Conservation (phyloP, 2,113 vertebrate genomes). For the Larimichthys crocea region DNA sequence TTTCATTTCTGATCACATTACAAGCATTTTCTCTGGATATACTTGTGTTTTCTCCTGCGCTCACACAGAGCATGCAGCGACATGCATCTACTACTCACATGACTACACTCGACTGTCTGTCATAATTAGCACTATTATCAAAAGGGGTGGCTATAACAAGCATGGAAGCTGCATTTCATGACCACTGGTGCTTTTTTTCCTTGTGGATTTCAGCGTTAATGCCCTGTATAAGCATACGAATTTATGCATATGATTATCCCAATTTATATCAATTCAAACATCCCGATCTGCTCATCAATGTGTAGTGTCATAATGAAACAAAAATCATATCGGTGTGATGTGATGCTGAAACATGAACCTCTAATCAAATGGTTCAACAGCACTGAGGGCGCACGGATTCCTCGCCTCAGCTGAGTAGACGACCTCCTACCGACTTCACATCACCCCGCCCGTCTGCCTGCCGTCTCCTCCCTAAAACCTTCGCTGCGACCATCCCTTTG, state of each 20-base stretch:
- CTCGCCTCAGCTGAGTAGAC: slow-evolving; percentile 66
- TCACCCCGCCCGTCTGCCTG: slow-evolving; percentile 81
- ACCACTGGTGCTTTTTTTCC: neutral
- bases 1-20: neutral
- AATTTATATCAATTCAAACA: neutral
- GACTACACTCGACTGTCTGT: slow-evolving; percentile 13
- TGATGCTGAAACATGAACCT: slow-evolving; percentile 22
- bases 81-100: neutral
- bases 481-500: slow-evolving; percentile 61
- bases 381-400: slow-evolving; percentile 61
- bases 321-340: slow-evolving; percentile 5
- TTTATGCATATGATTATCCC: neutral
- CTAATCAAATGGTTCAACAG: slow-evolving; percentile 52
- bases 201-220: neutral
- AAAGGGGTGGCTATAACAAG: neutral
- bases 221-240: neutral
- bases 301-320: slow-evolving; percentile 20
- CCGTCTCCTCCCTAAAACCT: slow-evolving; percentile 77
- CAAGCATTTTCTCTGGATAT: neutral
- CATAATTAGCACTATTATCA: neutral
- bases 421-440: slow-evolving; percentile 77
- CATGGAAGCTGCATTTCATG: neutral
- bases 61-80: slow-evolving; percentile 3
- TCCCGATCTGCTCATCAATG: neutral
- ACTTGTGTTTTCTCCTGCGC: neutral